These are phyloP conservation scores for Ptychadena robeensis DNA, from an alignment of 2,797 vertebrate genomes.

Conservation along the genomic window DNA sequence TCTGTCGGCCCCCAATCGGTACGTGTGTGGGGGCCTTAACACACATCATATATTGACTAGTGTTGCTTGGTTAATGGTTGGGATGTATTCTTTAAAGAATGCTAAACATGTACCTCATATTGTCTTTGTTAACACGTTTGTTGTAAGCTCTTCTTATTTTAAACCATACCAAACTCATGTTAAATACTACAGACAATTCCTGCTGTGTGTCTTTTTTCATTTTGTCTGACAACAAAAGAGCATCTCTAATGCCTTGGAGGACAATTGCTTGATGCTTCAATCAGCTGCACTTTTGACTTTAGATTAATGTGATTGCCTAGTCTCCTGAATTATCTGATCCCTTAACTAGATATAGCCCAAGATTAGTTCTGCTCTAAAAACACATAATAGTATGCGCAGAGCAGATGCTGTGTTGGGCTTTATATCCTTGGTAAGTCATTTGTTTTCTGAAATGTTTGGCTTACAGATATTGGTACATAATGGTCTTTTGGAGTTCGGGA, in stretches of 20 bases:
- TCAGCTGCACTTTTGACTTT: slow-evolving; percentile 34
- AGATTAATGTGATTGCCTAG: slow-evolving; percentile 36
- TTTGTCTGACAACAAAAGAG: slow-evolving; percentile 32
- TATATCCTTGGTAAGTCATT: slow-evolving; percentile 32
- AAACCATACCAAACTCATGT: slow-evolving; percentile 12
- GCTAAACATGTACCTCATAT: background rate
- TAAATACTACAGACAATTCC: slow-evolving; percentile 14
- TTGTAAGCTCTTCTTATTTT: background rate
- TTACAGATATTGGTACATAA: slow-evolving; percentile 37
- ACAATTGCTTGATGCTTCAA: slow-evolving; percentile 39
- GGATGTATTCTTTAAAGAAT: too few relatives aligned
- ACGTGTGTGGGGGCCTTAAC: too few relatives aligned
- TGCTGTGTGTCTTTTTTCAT: slow-evolving; percentile 23
- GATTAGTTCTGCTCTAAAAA: slow-evolving; percentile 29
- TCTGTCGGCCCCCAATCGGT: too few relatives aligned
- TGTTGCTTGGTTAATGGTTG: too few relatives aligned
- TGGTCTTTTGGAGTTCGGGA: slow-evolving; percentile 9
- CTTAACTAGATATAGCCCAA: slow-evolving; percentile 28
- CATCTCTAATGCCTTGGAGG: slow-evolving; percentile 35
- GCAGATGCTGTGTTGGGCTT: slow-evolving; percentile 1
- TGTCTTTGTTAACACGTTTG: background rate
- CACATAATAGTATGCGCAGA: slow-evolving; percentile 10
- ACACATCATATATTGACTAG: too few relatives aligned
- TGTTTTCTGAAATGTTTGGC: slow-evolving; percentile 30
- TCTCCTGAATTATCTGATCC: slow-evolving; percentile 29